These are phyloP conservation scores for Molanna angustata DNA, from an alignment of 2,888 invertebrate species.

Conservation along the genomic window DNA sequence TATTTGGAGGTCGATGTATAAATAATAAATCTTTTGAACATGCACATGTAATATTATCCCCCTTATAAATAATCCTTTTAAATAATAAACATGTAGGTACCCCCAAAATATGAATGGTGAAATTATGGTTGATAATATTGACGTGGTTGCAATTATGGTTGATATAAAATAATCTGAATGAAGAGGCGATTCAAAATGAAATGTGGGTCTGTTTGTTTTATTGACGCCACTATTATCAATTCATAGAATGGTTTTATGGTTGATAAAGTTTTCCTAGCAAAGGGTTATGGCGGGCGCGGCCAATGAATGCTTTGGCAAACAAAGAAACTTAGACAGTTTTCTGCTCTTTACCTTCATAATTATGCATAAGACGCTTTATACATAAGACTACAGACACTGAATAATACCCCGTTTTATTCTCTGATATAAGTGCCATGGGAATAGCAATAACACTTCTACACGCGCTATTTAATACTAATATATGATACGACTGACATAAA, in stretches of 20 bases:
- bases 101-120: too few relatives aligned
- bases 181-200: too few relatives aligned
- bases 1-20: too few relatives aligned
- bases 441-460: background rate
- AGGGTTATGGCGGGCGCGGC: slow-evolving; percentile 16
- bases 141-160: too few relatives aligned
- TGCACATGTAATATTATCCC: too few relatives aligned
- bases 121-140: too few relatives aligned
- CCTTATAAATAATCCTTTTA: too few relatives aligned
- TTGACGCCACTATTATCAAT: slow-evolving; percentile 24
- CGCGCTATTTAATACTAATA: background rate
- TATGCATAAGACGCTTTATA: slow-evolving; percentile 8
- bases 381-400: background rate
- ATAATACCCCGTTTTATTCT: background rate
- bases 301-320: slow-evolving; percentile 12
- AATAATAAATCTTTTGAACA: too few relatives aligned
- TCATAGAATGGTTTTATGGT: slow-evolving; percentile 21
- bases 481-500: too few relatives aligned
- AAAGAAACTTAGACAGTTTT: slow-evolving; percentile 10
- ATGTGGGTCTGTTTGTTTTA: slow-evolving; percentile 21
- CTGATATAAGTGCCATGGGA: background rate
- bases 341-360: slow-evolving; percentile 13
- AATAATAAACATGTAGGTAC: too few relatives aligned
- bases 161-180: too few relatives aligned
- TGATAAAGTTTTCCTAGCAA: slow-evolving; percentile 15